Base-by-base conservation (phyloP, 2,888 invertebrate genomes). In the Monoplex corrugatus region DNA sequence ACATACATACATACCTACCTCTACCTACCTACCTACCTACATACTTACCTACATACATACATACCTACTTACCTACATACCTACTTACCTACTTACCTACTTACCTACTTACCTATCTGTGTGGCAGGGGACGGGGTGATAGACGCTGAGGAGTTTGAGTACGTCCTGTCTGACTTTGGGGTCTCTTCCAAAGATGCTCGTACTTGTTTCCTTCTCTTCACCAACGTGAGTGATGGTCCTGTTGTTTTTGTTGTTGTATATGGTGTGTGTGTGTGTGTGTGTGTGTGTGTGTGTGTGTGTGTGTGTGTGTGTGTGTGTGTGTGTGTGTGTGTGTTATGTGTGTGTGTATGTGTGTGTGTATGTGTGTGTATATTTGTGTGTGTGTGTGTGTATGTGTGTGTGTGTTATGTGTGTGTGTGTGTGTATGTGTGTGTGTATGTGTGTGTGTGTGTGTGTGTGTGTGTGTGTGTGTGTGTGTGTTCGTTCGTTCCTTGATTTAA, bases 131-230 rank as follows among this genome's bases (percentile, higher is more conserved):
- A 96, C 89, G 95, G 95, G 0, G 87, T 92, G 6, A 91, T 96
- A 1, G 96, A 96, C 90, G 92, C 90, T 3, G 96, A 96, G 32
- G 96, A 96, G 90, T 96, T 94, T 86, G 96, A 95, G 88, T 96
- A 95, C 90, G 95, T 95, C 0, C 90, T 96, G 88, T 92, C 93
- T 35, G 94, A 94, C 44, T 96, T 95, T 89, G 94, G 94, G 6
- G 94, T 96, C 5, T 93, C 95, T 0, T 89, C 94, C 0, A 93
- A 94, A 89, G 94, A 95, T 43, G 95, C 95, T n/a, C 91, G 94
- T 84, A 90, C 93, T 13, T 95, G 95, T 0, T 96, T 94, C 89
- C 89, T 93, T 0, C 93, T 95, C 87, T 94, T 96, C 68, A 94
- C 95, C 50, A 91, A 94, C 93, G 96, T 96, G 92, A 89, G 92